Base-by-base conservation (phyloP, 1,140 invertebrate genomes). In the Drosophila tsacasi region DNA sequence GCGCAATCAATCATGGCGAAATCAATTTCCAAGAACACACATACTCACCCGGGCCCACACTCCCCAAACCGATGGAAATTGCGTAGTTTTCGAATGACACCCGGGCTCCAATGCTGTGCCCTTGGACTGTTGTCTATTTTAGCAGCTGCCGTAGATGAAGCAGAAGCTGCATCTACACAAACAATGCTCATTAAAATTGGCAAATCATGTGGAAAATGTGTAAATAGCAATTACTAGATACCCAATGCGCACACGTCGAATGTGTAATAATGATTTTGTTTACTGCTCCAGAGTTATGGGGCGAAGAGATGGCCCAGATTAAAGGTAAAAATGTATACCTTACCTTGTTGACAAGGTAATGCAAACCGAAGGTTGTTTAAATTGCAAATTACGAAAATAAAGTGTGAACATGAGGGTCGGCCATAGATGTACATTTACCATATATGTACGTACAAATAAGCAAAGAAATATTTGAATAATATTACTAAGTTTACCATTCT, bases 1-100 rank as follows among this genome's bases (percentile, higher is more conserved):
- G 74, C 81, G 81, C 81, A 89, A 89, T 89, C 84, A 89, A 89
- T 89, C 84, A 89, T 89, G 78, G 80, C 85, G 78, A 89, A 89
- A 89, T 89, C 85, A 89, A 89, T 89, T 89, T 90, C 59, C 74
- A 81, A 68, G 65, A 78, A 78, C n/a, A 39, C 69, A 50, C 47
- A 73, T 37, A 57, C 42, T 5, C 40, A 19, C 79, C 44, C 55
- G 67, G 21, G 6, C 30, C 64, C 67, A 30, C 49, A 50, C 42
- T 10, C 59, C 30, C 49, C 60, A 44, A 13, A 30, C 30, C 23
- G 50, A 42, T 39, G 55, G 75, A 40, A 77, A 68, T 54, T 78
- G 64, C 75, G 75, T 78, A 78, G 74, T 78, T 77, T 62, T 19
- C 49, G 23, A 78, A 62, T 69, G 64, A 44, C 54, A 46, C 42